Percentiles rank a stretch among this genome's conserved stretches.
These are phyloP conservation scores for Pomatostomus ruficeps DNA, from an alignment of 2,113 vertebrate genomes.

Conservation along the genomic window DNA sequence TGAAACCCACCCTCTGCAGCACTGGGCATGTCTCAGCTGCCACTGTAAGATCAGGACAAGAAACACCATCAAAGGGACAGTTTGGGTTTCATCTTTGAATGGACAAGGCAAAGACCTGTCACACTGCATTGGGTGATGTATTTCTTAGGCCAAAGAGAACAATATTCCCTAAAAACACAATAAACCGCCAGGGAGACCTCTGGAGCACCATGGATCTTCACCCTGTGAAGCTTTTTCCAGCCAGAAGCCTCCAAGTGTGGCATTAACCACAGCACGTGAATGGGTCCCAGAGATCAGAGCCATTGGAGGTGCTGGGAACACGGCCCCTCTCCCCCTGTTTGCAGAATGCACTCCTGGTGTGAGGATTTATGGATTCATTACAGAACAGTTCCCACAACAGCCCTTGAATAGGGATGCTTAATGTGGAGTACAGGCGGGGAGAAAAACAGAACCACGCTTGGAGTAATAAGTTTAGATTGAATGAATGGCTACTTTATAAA, in stretches of 20 bases:
- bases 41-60: background rate
- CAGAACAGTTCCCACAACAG: conserved; percentile 35
- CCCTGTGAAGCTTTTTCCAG: background rate
- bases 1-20: background rate
- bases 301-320: background rate
- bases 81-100: background rate
- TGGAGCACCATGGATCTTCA: conserved; percentile 27
- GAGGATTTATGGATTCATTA: conserved; percentile 52
- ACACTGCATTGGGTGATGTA: background rate
- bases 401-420: conserved; percentile 14
- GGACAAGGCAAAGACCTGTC: background rate
- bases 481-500: conserved; percentile 34
- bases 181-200: conserved; percentile 21
- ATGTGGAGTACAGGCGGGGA: background rate
- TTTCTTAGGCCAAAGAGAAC: conserved; percentile 20
- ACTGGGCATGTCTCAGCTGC: background rate
- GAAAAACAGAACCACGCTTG: background rate
- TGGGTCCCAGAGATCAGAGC: conserved; percentile 11
- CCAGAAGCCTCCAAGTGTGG: conserved; percentile 13
- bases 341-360: conserved; percentile 4
- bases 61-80: background rate
- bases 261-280: conserved; percentile 37
- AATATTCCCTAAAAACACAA: conserved; percentile 4
- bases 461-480: conserved; percentile 35
- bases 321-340: background rate